These are phyloP conservation scores for Pampusana beccarii DNA, from an alignment of 2,113 vertebrate genomes.

Conservation along the genomic window DNA sequence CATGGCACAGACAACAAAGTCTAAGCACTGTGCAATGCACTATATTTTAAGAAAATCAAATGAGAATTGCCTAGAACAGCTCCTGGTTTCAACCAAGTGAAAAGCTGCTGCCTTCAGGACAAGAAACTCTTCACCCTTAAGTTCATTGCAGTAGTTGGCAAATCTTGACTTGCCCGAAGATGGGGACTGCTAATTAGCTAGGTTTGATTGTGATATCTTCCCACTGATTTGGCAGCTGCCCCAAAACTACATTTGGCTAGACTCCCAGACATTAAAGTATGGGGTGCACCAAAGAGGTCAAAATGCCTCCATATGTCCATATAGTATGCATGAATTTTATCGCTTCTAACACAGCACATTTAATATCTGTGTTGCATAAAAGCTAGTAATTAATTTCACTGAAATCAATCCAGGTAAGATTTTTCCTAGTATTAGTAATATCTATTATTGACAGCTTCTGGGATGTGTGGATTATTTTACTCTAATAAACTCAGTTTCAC, in stretches of 20 bases:
- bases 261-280: background rate
- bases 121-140: background rate
- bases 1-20: background rate
- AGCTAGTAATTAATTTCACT: background rate
- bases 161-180: background rate
- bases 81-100: background rate
- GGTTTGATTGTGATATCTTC: background rate
- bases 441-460: background rate
- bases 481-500: background rate
- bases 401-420: background rate
- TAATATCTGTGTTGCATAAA: background rate
- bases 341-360: background rate
- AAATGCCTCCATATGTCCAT: background rate
- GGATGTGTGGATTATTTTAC: background rate
- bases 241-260: background rate
- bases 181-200: background rate
- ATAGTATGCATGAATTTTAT: background rate
- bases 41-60: background rate
- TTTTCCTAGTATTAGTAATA: background rate
- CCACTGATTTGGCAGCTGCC: background rate
- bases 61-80: background rate
- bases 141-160: background rate
- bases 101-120: background rate
- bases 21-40: background rate
- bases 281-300: background rate